Conservation (phyloP, 2,797 vertebrate genomes). For the Megalops cyprinoides region DNA sequence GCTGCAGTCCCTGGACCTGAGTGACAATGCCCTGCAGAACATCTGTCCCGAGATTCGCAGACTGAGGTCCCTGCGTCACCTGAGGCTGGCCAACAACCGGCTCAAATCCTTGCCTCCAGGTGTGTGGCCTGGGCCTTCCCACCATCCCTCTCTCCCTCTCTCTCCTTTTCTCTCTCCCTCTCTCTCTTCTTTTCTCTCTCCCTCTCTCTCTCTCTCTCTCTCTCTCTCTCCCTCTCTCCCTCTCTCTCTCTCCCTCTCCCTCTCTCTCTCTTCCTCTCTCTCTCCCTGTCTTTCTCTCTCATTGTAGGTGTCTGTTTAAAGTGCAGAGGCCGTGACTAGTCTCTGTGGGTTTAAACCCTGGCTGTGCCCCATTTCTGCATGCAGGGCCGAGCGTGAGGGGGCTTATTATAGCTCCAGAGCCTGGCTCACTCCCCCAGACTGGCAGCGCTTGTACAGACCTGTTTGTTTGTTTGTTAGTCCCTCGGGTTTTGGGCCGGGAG, state of each 20-base stretch:
- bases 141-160: background rate
- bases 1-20: slow-evolving; percentile 93
- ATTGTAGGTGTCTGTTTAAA: background rate
- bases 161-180: background rate
- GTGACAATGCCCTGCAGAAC: slow-evolving; percentile 91
- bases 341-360: background rate
- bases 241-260: background rate
- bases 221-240: background rate
- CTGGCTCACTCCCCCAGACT: too few relatives aligned
- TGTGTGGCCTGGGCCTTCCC: slow-evolving; percentile 50
- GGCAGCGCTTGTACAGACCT: slow-evolving; percentile 22
- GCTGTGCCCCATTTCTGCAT: background rate
- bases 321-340: too few relatives aligned
- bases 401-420: slow-evolving; percentile 29
- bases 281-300: background rate
- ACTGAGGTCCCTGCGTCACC: slow-evolving; percentile 88
- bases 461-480: slow-evolving; percentile 40
- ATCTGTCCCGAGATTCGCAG: slow-evolving; percentile 94
- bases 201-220: background rate
- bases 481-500: slow-evolving; percentile 24
- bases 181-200: background rate
- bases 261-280: background rate
- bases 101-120: slow-evolving; percentile 90
- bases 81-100: slow-evolving; percentile 91
- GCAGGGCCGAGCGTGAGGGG: background rate